These are phyloP conservation scores for Drosophila setifemur DNA, from an alignment of 1,140 invertebrate genomes.

Conservation along the genomic window DNA sequence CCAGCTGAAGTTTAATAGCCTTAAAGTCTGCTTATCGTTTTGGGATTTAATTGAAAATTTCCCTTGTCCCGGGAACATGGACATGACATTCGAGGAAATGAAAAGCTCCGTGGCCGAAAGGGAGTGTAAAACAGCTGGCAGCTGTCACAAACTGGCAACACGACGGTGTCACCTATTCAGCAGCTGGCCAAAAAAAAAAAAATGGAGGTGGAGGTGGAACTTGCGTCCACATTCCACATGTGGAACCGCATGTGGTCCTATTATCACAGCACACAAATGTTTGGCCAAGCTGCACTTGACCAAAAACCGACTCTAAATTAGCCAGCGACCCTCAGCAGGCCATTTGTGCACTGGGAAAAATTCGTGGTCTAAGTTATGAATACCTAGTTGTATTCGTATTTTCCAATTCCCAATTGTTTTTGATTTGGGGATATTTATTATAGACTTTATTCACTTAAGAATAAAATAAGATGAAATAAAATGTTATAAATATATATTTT, in stretches of 20 bases:
- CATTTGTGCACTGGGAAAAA: too few species aligned
- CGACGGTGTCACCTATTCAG: slow-evolving; percentile 8
- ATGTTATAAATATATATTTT: too few species aligned
- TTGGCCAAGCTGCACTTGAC: slow-evolving; percentile 54
- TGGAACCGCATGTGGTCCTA: slow-evolving; percentile 36
- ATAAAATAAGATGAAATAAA: too few species aligned
- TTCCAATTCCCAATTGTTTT: too few species aligned
- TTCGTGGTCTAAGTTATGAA: too few species aligned
- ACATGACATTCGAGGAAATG: slow-evolving; percentile 44
- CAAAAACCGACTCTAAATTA: slow-evolving; percentile 63
- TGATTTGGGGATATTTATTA: too few species aligned
- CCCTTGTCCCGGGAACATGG: slow-evolving; percentile 16
- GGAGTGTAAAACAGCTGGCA: slow-evolving; percentile 24
- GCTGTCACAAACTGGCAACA: slow-evolving; percentile 20
- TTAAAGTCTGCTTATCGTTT: slow-evolving; percentile 36
- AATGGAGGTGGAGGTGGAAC: too few species aligned
- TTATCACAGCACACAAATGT: slow-evolving; percentile 35
- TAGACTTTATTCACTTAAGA: too few species aligned
- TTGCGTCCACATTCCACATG: slow-evolving; percentile 42
- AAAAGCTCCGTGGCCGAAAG: slow-evolving; percentile 4
- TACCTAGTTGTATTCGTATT: too few species aligned
- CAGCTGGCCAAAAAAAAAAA: slow-evolving; percentile 26
- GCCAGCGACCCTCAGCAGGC: not conserved
- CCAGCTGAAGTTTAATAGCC: slow-evolving; percentile 14
- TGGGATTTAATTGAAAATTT: slow-evolving; percentile 42